Base-by-base conservation (phyloP, 2,888 invertebrate genomes). In the Chydorus sphaericus region DNA sequence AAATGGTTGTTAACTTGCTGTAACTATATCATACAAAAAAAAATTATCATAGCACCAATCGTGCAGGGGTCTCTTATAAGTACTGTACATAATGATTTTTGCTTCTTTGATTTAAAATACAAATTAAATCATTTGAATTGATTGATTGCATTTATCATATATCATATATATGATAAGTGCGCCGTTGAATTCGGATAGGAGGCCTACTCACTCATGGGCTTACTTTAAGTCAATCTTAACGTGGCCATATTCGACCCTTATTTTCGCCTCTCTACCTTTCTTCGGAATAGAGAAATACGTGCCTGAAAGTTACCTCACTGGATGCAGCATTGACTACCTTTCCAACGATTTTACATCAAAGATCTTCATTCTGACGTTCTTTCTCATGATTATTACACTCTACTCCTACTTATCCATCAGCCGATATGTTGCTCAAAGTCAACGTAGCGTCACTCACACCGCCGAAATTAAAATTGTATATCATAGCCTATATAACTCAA, bases 391-490 rank as follows among this genome's bases (percentile, higher is more conserved):
- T 36, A 71, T 81, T 11, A 88, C 89, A 49, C 70, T 78, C 7
- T 82, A 78, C 66, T 84, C 84, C 63, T 90, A 90, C 66, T 69
- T 77, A 37, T 79, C 77, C 62, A 86, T 86, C 59, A 73, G 83
- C 44, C 73, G 75, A 56, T 79, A 79, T 0, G 83, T 84, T 7
- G 18, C 8, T n/a, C 7, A 39, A 10, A 18, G 18, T 7, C 18
- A 8, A 7, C 39, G 39, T 7, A 39, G 8, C 20, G 16, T 39
- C 6, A 7, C n/a, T 7, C 39, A 7, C 16, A 39, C 39, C 8
- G 39, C 7, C 20, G 8, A 7, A 6, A 6, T n/a, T 7, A 39
- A 39, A 8, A n/a, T n/a, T n/a, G n/a, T n/a, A n/a, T n/a, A n/a
- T n/a, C n/a, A n/a, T n/a, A n/a, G n/a, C n/a, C n/a, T n/a, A n/a